phyloP scores from a whole-genome alignment of 2,888 invertebrate genomes.

The Ashinkailepas kermadecensis region DNA sequence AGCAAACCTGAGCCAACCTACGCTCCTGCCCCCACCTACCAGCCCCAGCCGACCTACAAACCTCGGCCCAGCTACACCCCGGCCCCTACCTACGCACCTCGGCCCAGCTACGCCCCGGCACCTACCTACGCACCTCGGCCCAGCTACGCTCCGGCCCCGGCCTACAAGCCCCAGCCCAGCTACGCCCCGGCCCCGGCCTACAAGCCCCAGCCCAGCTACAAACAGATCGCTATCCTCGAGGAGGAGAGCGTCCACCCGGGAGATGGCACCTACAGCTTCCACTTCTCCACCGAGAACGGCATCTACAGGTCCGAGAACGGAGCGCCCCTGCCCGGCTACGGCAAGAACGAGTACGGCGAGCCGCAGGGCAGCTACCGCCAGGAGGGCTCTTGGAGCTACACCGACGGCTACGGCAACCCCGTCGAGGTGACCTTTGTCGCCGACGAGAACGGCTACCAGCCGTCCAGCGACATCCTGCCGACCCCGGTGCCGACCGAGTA shows the following conservation, averaged over 20 bases:
- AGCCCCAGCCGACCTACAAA: neutral
- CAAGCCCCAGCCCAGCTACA: neutral
- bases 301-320: constrained; percentile 11
- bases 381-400: constrained; percentile 14
- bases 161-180: too few relatives aligned
- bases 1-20: neutral
- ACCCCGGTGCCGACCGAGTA: constrained; percentile 11
- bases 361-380: constrained; percentile 2
- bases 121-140: neutral
- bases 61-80: neutral
- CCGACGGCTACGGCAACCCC: neutral
- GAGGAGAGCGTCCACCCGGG: neutral
- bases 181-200: neutral
- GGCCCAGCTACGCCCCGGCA: neutral
- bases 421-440: constrained; percentile 5
- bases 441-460: constrained; percentile 14
- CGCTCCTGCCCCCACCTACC: neutral
- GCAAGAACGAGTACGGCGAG: neutral
- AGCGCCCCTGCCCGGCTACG: constrained; percentile 9
- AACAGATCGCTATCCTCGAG: constrained; percentile 1
- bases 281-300: constrained; percentile 11
- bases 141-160: neutral
- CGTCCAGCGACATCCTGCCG: constrained; percentile 8
- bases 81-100: neutral
- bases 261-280: constrained; percentile 4